Percentiles rank a stretch among this genome's conserved stretches.
Evolutionary conservation across 1,140 invertebrate genomes (phyloP).

Genomic region (Brachionus plicatilis): DNA sequence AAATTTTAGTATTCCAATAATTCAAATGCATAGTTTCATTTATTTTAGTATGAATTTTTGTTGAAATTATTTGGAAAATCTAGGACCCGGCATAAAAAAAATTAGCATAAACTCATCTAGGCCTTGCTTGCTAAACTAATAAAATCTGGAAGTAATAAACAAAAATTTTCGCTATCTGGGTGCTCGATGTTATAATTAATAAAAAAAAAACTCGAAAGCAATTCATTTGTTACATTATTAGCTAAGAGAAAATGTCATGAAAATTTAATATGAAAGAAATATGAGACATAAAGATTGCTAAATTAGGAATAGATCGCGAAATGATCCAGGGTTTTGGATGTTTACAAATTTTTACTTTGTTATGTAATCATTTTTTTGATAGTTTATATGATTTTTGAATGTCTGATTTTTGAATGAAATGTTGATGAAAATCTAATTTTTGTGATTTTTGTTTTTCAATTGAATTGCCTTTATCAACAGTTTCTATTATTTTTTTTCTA

Average conservation of each 20-base stretch:
- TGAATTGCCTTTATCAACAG: background rate
- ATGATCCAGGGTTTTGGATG: background rate
- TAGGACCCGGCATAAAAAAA: background rate
- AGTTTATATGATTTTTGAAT: background rate
- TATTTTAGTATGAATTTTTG: background rate
- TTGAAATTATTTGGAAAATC: background rate
- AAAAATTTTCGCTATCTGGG: background rate
- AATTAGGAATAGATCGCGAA: background rate
- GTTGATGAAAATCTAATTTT: background rate
- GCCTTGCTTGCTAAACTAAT: background rate
- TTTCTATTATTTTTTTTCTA: background rate
- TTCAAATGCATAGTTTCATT: background rate
- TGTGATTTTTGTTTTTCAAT: background rate
- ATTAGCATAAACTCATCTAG: background rate
- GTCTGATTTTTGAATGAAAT: background rate
- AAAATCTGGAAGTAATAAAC: constrained; percentile 17
- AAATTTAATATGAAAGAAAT: background rate
- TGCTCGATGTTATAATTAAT: constrained; percentile 16
- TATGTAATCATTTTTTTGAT: background rate
- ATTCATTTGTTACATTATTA: background rate
- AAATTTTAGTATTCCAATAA: constrained; percentile 6
- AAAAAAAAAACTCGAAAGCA: background rate
- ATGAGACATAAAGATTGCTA: background rate
- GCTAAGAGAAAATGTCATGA: constrained; percentile 5
- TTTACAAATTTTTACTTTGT: background rate